Evolutionary conservation across 2,888 invertebrate genomes (phyloP).

Genomic region (Epiblema foenella): DNA sequence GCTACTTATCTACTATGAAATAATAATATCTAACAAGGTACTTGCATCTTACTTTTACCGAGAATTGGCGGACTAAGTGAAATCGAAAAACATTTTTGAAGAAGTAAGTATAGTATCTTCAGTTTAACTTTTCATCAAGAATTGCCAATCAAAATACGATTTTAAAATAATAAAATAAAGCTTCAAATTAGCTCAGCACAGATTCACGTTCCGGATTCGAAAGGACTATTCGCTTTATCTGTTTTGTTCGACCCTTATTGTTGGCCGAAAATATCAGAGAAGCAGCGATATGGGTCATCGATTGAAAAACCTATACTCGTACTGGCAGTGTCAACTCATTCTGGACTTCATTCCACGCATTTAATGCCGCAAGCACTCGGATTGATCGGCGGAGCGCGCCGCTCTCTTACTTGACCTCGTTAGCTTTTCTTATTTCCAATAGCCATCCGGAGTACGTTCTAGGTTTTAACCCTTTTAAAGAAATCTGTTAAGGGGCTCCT

Average conservation of each 20-base stretch:
- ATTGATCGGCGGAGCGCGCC: conserved; percentile 25
- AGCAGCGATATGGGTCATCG: not conserved
- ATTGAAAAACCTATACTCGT: not conserved
- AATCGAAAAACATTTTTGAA: no score
- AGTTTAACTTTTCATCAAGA: not conserved
- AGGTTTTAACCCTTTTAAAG: conserved; percentile 29
- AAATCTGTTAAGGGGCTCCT: not conserved
- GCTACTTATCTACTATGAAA: not conserved
- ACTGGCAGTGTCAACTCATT: conserved; percentile 19
- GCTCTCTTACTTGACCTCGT: conserved; percentile 26
- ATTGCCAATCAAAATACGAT: not conserved
- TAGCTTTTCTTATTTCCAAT: conserved; percentile 37
- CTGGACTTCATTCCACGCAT: conserved; percentile 28
- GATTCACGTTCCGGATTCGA: not conserved
- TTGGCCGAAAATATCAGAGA: not conserved
- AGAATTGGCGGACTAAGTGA: not conserved
- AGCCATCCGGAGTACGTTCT: conserved; percentile 24
- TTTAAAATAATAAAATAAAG: not conserved
- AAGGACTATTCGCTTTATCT: not conserved
- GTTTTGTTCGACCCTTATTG: not conserved
- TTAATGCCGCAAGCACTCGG: conserved; percentile 19
- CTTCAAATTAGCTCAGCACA: not conserved
- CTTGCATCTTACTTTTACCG: not conserved
- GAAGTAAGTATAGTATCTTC: no score
- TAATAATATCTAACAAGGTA: not conserved